Evolutionary conservation across 2,797 vertebrate genomes (phyloP).

Genomic region (Silurus aristotelis): DNA sequence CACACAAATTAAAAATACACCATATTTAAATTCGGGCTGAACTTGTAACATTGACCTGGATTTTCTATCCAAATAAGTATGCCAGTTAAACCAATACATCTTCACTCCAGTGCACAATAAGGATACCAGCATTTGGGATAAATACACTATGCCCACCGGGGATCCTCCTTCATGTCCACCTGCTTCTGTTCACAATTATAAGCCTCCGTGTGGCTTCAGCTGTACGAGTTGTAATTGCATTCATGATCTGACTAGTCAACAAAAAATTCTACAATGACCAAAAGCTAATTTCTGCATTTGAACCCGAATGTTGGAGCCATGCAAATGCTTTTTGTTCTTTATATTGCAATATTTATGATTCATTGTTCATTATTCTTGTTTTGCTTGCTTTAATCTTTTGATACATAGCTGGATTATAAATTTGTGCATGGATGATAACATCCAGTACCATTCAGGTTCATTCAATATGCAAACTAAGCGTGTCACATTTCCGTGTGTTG

Average conservation of each 20-base stretch:
- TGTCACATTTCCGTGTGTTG: too few species aligned
- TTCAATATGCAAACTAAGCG: too few species aligned
- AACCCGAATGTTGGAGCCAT: neutral
- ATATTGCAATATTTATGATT: too few species aligned
- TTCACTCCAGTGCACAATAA: neutral
- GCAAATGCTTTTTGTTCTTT: neutral
- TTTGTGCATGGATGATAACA: too few species aligned
- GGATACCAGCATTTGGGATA: neutral
- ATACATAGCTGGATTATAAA: too few species aligned
- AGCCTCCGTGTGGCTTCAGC: neutral
- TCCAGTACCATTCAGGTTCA: too few species aligned
- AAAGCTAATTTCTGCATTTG: neutral
- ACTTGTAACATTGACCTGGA: neutral
- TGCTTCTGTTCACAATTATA: neutral
- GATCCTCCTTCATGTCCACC: neutral
- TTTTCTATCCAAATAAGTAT: neutral
- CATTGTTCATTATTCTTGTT: too few species aligned
- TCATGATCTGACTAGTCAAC: neutral
- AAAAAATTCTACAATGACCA: neutral
- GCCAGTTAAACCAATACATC: neutral
- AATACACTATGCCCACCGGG: neutral
- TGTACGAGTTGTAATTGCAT: neutral
- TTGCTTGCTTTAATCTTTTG: too few species aligned
- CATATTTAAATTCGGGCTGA: neutral
- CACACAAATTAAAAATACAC: neutral